These are phyloP conservation scores for Morpho achilles DNA, from an alignment of 2,888 invertebrate species.

Conservation along the genomic window DNA sequence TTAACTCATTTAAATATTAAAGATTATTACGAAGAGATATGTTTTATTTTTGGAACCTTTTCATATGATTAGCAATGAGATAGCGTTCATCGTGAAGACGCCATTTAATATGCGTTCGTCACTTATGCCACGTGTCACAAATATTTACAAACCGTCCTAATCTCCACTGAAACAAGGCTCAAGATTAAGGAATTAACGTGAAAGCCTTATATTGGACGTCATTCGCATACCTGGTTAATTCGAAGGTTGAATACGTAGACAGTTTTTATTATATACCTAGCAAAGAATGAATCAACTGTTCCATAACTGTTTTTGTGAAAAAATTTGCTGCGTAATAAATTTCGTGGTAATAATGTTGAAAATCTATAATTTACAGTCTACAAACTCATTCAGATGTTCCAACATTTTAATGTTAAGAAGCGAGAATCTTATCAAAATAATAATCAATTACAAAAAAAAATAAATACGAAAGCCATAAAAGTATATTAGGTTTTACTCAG, in stretches of 20 bases:
- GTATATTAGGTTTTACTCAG: too few relatives aligned
- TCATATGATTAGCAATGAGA: background rate
- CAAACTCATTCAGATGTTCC: too few relatives aligned
- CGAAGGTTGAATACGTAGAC: slow-evolving; percentile 17
- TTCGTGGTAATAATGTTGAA: too few relatives aligned
- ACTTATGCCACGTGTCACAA: slow-evolving; percentile 28
- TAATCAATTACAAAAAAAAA: too few relatives aligned
- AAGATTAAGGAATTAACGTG: slow-evolving; percentile 33
- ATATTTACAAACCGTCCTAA: slow-evolving; percentile 33
- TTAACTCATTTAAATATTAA: too few relatives aligned
- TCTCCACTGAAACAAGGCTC: slow-evolving; percentile 26
- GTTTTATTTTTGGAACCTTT: background rate
- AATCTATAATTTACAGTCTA: too few relatives aligned
- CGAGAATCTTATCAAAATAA: too few relatives aligned
- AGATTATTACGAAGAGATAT: background rate
- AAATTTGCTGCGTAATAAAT: too few relatives aligned
- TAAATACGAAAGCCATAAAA: too few relatives aligned
- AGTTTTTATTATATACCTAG: slow-evolving; percentile 1
- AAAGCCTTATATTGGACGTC: slow-evolving; percentile 31
- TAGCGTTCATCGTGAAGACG: background rate
- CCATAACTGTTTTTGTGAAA: too few relatives aligned
- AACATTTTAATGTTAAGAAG: too few relatives aligned
- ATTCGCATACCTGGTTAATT: slow-evolving; percentile 16
- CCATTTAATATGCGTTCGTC: slow-evolving; percentile 20
- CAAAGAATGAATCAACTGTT: background rate